phyloP scores from a whole-genome alignment of 2,113 vertebrate genomes.

The Mungos mungo region DNA sequence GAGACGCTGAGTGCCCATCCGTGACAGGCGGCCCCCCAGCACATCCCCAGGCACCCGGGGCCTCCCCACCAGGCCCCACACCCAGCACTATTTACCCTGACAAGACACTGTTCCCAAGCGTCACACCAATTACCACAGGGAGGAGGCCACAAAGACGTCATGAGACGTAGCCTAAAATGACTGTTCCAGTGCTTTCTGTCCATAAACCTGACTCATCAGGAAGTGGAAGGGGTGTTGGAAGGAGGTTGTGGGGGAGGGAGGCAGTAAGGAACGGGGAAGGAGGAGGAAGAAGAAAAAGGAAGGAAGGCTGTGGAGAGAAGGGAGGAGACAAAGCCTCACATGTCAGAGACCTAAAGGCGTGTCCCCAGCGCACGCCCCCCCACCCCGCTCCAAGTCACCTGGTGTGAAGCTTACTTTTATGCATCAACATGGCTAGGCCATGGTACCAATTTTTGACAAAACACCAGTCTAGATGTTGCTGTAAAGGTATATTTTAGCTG shows the following conservation, averaged over 20 bases:
- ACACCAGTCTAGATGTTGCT: not conserved
- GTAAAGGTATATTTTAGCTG: fast-evolving
- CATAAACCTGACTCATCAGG: constrained; percentile 60
- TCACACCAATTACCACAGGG: not conserved
- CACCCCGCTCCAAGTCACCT: not conserved
- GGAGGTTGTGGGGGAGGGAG: fast-evolving
- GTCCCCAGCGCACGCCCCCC: not conserved
- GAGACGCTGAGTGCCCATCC: not conserved
- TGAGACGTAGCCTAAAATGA: fast-evolving
- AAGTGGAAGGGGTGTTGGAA: fast-evolving
- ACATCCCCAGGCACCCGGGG: fast-evolving
- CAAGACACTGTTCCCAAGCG: not conserved
- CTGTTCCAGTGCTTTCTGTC: not conserved
- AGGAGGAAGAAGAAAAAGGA: not conserved
- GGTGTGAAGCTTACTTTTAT: fast-evolving
- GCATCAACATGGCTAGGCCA: fast-evolving
- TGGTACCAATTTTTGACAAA: fast-evolving
- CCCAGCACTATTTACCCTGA: constrained; percentile 33
- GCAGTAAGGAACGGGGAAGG: fast-evolving
- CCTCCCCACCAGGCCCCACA: not conserved
- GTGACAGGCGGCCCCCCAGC: not conserved
- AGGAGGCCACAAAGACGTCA: constrained; percentile 42
- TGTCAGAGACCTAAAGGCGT: fast-evolving
- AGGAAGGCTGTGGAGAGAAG: too few species aligned
- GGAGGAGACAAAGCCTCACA: fast-evolving